Conservation (phyloP, 2,113 vertebrate genomes). For the Heteronetta atricapilla region DNA sequence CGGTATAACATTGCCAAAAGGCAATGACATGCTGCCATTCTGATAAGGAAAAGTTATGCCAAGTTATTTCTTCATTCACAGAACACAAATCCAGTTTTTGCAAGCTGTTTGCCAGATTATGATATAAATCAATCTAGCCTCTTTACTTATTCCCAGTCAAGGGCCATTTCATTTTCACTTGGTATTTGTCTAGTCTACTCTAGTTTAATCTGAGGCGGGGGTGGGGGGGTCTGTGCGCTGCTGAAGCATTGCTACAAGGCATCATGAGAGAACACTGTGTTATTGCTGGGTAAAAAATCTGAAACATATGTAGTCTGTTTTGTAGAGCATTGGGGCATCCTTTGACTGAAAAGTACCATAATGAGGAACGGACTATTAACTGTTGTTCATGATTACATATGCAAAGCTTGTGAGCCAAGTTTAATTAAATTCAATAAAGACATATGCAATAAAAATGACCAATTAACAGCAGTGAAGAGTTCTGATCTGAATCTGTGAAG, state of each 20-base stretch:
- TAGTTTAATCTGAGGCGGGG: not conserved
- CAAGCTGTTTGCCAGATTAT: not conserved
- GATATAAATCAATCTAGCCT: not conserved
- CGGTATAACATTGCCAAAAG: not conserved
- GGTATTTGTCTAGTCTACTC: not conserved
- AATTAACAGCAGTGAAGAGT: not conserved
- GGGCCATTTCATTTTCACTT: not conserved
- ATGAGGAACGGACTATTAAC: conserved; percentile 4
- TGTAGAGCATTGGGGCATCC: not conserved
- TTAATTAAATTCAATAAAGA: conserved; percentile 27
- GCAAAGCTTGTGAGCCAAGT: conserved; percentile 7
- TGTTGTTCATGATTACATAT: not conserved
- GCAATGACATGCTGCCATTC: not conserved
- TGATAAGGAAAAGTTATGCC: not conserved
- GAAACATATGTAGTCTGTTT: not conserved
- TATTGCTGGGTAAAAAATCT: not conserved
- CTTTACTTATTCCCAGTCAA: not conserved
- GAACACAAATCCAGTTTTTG: not conserved
- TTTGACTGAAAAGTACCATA: not conserved
- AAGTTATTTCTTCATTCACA: not conserved
- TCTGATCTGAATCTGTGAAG: not conserved
- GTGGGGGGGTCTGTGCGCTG: not conserved
- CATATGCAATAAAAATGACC: conserved; percentile 15
- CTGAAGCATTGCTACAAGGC: not conserved
- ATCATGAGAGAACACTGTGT: not conserved